Evolutionary conservation across 1,140 invertebrate species (phyloP).

Genomic region (Berghia stephanieae): DNA sequence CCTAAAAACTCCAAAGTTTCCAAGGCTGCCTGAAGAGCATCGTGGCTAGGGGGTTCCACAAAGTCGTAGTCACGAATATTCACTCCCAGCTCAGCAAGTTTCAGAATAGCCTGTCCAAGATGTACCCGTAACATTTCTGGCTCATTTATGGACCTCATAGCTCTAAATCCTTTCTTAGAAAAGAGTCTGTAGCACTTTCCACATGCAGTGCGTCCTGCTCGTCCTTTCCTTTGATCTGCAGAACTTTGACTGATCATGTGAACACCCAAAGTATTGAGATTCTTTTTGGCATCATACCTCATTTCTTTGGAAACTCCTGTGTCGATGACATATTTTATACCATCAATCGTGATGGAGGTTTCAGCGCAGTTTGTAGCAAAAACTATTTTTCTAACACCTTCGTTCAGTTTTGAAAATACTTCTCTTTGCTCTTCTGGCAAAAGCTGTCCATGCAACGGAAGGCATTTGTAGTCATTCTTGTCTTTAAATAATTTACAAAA

Average conservation of each 20-base stretch:
- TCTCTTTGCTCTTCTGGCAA: slow-evolving; percentile 93
- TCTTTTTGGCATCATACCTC: slow-evolving; percentile 54
- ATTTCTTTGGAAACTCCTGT: slow-evolving; percentile 61
- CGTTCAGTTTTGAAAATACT: slow-evolving; percentile 48
- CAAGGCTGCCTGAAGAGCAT: slow-evolving; percentile 47
- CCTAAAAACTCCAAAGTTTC: slow-evolving; percentile 45
- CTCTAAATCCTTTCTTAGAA: slow-evolving; percentile 44
- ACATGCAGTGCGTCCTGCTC: slow-evolving; percentile 56
- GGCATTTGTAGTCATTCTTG: slow-evolving; percentile 38
- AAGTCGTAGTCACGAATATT: slow-evolving; percentile 55
- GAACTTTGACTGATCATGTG: slow-evolving; percentile 52
- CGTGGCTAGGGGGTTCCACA: slow-evolving; percentile 49
- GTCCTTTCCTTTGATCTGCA: slow-evolving; percentile 61
- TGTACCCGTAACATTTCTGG: slow-evolving; percentile 61
- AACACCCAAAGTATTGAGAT: slow-evolving; percentile 49
- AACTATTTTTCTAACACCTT: slow-evolving; percentile 56
- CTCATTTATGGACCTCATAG: slow-evolving; percentile 42
- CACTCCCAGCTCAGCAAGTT: slow-evolving; percentile 52
- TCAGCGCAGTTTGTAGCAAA: slow-evolving; percentile 66
- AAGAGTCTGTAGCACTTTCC: slow-evolving; percentile 61
- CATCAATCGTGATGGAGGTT: slow-evolving; percentile 64
- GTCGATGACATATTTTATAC: slow-evolving; percentile 63
- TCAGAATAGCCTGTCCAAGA: slow-evolving; percentile 53
- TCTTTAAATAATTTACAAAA: slow-evolving; percentile 33
- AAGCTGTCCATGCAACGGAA: slow-evolving; percentile 92